These are phyloP conservation scores for Nephrotoma flavescens DNA, from an alignment of 2,888 invertebrate species.

Conservation along the genomic window DNA sequence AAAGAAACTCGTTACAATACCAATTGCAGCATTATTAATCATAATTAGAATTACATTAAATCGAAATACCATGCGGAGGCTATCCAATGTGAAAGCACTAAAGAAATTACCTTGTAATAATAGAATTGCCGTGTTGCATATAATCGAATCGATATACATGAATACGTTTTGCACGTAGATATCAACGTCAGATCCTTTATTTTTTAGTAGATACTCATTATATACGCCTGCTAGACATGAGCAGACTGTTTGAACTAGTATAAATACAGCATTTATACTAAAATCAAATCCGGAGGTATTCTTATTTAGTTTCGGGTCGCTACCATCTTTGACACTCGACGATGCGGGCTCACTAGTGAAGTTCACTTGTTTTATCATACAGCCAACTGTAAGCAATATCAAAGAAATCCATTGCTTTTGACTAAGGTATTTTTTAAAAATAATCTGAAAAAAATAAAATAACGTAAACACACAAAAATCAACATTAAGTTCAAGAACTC, in stretches of 20 bases:
- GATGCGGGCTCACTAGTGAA: constrained; percentile 19
- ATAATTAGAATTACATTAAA: constrained; percentile 66
- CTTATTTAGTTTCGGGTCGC: constrained; percentile 14
- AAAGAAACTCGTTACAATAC: constrained; percentile 88
- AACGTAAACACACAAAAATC: not conserved
- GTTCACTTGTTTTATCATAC: constrained; percentile 76
- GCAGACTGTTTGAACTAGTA: constrained; percentile 68
- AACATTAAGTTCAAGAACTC: not conserved
- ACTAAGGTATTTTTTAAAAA: constrained; percentile 72
- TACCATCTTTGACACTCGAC: constrained; percentile 1
- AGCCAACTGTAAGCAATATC: constrained; percentile 71
- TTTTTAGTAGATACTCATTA: constrained; percentile 86
- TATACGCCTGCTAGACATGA: constrained; percentile 93
- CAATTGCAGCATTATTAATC: constrained; percentile 78
- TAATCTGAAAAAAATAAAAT: constrained; percentile 38
- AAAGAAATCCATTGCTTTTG: constrained; percentile 79
- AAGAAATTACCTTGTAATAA: constrained; percentile 47
- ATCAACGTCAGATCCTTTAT: constrained; percentile 66
- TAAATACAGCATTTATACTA: constrained; percentile 47
- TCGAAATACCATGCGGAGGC: constrained; percentile 42
- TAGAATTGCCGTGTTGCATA: constrained; percentile 72
- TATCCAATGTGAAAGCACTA: constrained; percentile 41
- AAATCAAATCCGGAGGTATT: constrained; percentile 32
- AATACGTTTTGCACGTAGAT: constrained; percentile 89
- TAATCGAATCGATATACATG: constrained; percentile 87